These are phyloP conservation scores for Cyclopterus lumpus DNA, from an alignment of 2,797 vertebrate species.

Conservation along the genomic window DNA sequence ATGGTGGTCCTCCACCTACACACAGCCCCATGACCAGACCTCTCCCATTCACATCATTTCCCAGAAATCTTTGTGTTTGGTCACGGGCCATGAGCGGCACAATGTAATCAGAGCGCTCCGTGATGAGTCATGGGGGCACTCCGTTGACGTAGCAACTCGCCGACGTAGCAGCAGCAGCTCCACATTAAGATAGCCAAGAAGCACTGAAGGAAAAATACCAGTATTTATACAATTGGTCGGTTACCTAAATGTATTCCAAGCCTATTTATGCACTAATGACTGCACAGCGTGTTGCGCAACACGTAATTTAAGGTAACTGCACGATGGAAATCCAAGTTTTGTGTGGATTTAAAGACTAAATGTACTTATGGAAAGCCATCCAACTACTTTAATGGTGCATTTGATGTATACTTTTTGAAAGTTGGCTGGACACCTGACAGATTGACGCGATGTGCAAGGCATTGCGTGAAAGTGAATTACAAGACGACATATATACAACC, in stretches of 20 bases:
- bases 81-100: conserved; percentile 48
- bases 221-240: background rate
- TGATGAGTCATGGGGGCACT: conserved; percentile 62
- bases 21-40: conserved; percentile 11
- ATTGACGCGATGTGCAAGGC: conserved; percentile 36
- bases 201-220: conserved; percentile 1
- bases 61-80: conserved; percentile 60
- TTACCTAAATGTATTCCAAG: background rate
- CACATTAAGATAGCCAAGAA: conserved; percentile 4
- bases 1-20: conserved; percentile 10
- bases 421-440: conserved; percentile 29
- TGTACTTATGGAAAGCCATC: conserved; percentile 12
- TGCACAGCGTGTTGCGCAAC: background rate
- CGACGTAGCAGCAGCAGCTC: conserved; percentile 42
- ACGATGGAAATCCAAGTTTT: background rate
- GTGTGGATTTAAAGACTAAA: conserved; percentile 22
- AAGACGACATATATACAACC: conserved; percentile 29
- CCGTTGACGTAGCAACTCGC: conserved; percentile 37
- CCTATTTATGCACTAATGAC: background rate
- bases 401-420: conserved; percentile 27
- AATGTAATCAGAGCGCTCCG: conserved; percentile 55
- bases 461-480: conserved; percentile 20
- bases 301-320: background rate
- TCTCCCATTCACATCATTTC: conserved; percentile 56
- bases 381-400: conserved; percentile 11